Conservation (phyloP, 2,888 invertebrate genomes). For the Drosophila niveifrons region DNA sequence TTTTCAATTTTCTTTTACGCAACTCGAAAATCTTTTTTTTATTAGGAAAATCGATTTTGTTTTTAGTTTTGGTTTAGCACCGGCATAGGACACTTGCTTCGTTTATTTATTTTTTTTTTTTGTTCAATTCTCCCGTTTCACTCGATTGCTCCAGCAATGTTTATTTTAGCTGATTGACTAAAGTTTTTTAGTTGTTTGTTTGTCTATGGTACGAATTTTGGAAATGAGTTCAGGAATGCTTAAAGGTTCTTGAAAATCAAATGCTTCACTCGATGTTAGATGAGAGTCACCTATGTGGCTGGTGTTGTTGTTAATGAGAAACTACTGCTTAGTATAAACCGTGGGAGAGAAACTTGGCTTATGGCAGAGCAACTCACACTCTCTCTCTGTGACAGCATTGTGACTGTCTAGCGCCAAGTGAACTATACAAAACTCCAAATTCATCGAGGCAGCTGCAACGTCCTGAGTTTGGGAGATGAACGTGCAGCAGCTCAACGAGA, state of each 20-base stretch:
- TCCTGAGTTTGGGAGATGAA: slow-evolving; percentile 68
- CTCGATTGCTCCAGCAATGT: slow-evolving; percentile 17
- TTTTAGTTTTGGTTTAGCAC: slow-evolving; percentile 82
- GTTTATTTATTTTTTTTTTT: slow-evolving; percentile 55
- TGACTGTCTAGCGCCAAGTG: slow-evolving; percentile 22
- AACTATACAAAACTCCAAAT: background rate
- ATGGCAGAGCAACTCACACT: slow-evolving; percentile 11
- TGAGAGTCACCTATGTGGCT: slow-evolving; percentile 61
- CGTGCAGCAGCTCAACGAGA: slow-evolving; percentile 1
- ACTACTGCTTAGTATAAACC: slow-evolving; percentile 27
- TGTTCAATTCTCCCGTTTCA: slow-evolving; percentile 50
- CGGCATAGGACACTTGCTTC: slow-evolving; percentile 85
- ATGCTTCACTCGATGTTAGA: slow-evolving; percentile 15
- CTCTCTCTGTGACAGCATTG: slow-evolving; percentile 30
- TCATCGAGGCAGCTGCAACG: slow-evolving; percentile 1
- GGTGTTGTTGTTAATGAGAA: slow-evolving; percentile 22
- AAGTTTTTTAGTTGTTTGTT: slow-evolving; percentile 6
- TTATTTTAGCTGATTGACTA: slow-evolving; percentile 11
- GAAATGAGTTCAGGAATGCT: slow-evolving; percentile 78
- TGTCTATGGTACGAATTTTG: slow-evolving; percentile 73
- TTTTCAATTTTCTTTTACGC: slow-evolving; percentile 52
- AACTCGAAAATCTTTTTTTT: slow-evolving; percentile 55
- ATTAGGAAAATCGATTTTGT: slow-evolving; percentile 64
- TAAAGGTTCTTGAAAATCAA: slow-evolving; percentile 52
- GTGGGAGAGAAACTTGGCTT: slow-evolving; percentile 75